A percentile compares a stretch with the other conserved stretches of the same genome.
phyloP scores from a whole-genome alignment of 2,888 invertebrate species.

The Gastrophysa polygoni region DNA sequence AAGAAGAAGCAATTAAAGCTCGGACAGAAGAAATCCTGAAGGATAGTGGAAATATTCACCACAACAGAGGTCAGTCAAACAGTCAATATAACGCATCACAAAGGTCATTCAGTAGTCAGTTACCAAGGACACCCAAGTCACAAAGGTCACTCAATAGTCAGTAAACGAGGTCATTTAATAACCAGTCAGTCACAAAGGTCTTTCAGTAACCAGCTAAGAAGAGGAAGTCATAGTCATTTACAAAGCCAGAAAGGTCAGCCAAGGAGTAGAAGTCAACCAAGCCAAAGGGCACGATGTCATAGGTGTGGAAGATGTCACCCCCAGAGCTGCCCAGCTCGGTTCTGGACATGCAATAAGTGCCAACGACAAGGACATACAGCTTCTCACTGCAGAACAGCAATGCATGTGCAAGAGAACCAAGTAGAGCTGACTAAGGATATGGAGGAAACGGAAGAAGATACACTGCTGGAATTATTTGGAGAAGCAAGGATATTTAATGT shows the following conservation, averaged over 20 bases:
- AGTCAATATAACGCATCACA: background rate
- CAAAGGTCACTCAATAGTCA: background rate
- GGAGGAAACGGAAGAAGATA: background rate
- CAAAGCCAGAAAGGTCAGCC: background rate
- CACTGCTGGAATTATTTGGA: background rate
- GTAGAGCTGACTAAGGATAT: background rate
- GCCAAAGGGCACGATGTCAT: background rate
- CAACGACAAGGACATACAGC: constrained; percentile 10
- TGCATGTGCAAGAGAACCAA: background rate
- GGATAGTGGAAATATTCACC: background rate
- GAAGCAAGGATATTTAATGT: background rate
- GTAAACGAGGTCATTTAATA: background rate
- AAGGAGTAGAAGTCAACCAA: background rate
- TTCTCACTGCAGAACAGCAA: constrained; percentile 4
- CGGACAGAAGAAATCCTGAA: constrained; percentile 1
- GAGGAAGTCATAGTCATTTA: background rate
- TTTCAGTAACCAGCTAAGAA: background rate
- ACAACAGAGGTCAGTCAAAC: background rate
- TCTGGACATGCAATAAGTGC: constrained; percentile 10
- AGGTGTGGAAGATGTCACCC: constrained; percentile 9
- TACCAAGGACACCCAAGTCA: background rate
- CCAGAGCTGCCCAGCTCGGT: constrained; percentile 1
- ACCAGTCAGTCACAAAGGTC: background rate
- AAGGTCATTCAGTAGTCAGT: background rate
- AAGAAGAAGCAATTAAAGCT: constrained; percentile 10